Percentiles rank a stretch among this genome's conserved stretches.
phyloP scores from a whole-genome alignment of 2,797 vertebrate genomes.

The Muscicapa comitata region DNA sequence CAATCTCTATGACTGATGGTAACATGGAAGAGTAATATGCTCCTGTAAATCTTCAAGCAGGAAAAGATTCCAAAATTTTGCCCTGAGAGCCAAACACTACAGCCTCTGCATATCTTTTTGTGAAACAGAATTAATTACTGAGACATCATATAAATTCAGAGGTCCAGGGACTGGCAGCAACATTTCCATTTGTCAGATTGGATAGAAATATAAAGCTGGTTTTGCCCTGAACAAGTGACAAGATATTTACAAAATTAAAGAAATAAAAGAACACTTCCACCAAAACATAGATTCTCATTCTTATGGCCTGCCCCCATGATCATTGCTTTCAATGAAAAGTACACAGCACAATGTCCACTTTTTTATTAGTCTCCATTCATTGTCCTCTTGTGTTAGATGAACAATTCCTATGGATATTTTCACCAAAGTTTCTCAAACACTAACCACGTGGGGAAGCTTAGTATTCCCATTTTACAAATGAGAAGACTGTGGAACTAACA shows the following conservation, averaged over 20 bases:
- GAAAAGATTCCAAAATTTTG: background rate
- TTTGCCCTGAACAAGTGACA: background rate
- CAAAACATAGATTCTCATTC: background rate
- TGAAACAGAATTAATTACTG: background rate
- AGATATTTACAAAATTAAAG: background rate
- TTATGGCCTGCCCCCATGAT: background rate
- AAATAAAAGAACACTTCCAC: background rate
- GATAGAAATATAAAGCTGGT: background rate
- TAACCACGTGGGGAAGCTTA: background rate
- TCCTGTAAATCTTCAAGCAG: background rate
- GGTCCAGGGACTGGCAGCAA: rapidly evolving
- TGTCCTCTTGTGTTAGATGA: background rate
- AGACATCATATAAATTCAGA: background rate
- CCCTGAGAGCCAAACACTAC: background rate
- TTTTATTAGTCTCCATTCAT: background rate
- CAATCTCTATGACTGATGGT: background rate
- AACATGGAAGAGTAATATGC: background rate
- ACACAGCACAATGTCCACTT: background rate
- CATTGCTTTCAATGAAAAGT: background rate
- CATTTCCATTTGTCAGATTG: background rate
- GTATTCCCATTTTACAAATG: background rate
- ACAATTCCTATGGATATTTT: background rate
- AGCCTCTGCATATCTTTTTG: background rate
- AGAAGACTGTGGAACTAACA: background rate
- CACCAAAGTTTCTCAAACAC: background rate